Conservation (phyloP, 2,113 vertebrate species). For the Opisthocomus hoazin region DNA sequence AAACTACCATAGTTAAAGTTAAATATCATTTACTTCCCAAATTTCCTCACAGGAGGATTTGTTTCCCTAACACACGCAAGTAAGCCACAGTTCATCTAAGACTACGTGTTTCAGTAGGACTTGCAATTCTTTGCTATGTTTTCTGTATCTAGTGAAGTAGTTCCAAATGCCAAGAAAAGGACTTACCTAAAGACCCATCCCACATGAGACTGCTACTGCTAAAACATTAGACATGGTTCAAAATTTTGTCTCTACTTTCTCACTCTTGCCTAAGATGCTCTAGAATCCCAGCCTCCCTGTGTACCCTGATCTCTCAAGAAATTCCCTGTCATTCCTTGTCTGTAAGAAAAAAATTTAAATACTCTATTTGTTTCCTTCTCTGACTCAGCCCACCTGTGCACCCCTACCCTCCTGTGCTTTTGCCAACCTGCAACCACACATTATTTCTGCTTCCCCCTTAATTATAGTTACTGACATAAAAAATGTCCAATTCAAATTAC, state of each 20-base stretch:
- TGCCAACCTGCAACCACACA: neutral
- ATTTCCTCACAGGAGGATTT: neutral
- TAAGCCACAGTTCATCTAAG: neutral
- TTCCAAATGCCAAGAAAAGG: neutral
- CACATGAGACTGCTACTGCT: neutral
- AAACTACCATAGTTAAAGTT: neutral
- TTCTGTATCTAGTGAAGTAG: neutral
- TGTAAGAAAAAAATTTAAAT: neutral
- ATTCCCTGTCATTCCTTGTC: neutral
- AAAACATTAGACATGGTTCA: neutral
- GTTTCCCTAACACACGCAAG: neutral
- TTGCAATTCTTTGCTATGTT: neutral
- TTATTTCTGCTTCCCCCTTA: neutral
- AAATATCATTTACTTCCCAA: neutral
- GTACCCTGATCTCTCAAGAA: neutral
- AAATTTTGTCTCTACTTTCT: neutral
- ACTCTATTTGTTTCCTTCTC: neutral
- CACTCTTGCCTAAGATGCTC: neutral
- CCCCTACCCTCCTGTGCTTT: neutral
- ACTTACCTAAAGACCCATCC: neutral
- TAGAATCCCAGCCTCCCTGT: neutral
- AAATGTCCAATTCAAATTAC: neutral
- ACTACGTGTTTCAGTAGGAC: fast-evolving
- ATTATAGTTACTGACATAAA: neutral
- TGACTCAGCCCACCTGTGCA: neutral